These are phyloP conservation scores for Escarpia spicata DNA, from an alignment of 2,888 invertebrate genomes.

Conservation along the genomic window DNA sequence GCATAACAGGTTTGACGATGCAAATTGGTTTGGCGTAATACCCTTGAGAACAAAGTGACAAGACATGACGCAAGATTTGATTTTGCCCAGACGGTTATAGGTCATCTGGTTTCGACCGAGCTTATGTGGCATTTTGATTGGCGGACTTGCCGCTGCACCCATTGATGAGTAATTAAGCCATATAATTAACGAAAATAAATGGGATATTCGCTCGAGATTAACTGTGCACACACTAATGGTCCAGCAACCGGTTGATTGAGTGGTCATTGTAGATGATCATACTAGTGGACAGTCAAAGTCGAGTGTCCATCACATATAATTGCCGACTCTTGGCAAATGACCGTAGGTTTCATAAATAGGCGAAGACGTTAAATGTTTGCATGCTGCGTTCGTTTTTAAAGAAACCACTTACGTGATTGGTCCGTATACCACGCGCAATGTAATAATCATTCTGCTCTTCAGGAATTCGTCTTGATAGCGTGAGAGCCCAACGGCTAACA, in stretches of 20 bases:
- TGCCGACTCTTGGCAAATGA: not conserved
- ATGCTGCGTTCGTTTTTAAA: not conserved
- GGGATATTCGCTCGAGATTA: not conserved
- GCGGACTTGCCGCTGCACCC: not conserved
- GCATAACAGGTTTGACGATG: too few species aligned
- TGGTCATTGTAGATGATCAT: not conserved
- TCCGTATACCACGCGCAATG: not conserved
- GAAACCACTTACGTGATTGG: not conserved
- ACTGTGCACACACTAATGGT: not conserved
- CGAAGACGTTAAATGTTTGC: not conserved
- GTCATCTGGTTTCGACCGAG: not conserved
- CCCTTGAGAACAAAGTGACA: too few species aligned
- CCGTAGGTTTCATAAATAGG: not conserved
- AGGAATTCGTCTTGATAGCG: not conserved
- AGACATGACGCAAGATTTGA: not conserved
- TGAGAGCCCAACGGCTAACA: not conserved
- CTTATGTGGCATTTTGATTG: not conserved
- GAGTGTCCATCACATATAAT: not conserved
- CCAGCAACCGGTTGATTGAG: not conserved
- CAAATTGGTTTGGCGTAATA: too few species aligned
- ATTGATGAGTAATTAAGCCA: not conserved
- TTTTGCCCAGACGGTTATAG: not conserved
- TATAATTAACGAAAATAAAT: not conserved
- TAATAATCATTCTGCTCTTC: not conserved
- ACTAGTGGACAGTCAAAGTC: not conserved